phyloP scores from a whole-genome alignment of 2,888 invertebrate genomes.

The Cryptophagus acutangulus region DNA sequence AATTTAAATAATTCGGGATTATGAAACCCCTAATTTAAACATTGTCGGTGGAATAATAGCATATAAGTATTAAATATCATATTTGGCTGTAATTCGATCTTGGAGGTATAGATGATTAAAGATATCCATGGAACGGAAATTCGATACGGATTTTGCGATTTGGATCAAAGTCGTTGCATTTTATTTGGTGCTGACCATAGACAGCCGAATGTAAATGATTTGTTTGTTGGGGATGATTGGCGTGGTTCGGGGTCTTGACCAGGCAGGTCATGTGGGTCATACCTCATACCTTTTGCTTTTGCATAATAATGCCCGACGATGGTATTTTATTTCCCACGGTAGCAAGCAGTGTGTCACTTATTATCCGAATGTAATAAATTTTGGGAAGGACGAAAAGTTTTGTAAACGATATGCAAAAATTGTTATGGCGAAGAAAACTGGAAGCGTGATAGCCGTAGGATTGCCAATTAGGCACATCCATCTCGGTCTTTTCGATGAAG shows the following conservation, averaged over 20 bases:
- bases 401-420: neutral
- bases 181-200: no score
- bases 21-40: no score
- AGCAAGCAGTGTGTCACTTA: neutral
- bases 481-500: constrained; percentile 36
- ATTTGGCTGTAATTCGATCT: no score
- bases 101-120: no score
- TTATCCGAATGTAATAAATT: neutral
- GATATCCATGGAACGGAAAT: no score
- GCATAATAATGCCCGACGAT: neutral
- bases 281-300: no score
- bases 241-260: neutral
- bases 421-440: neutral
- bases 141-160: no score
- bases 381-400: neutral
- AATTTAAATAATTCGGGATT: no score
- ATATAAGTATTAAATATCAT: no score
- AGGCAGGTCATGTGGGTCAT: neutral
- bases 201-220: no score
- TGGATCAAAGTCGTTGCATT: no score
- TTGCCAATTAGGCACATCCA: constrained; percentile 38
- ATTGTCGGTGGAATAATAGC: no score
- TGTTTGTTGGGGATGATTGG: constrained; percentile 2
- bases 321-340: neutral
- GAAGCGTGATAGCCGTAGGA: constrained; percentile 26